Percentiles rank a stretch among this genome's conserved stretches.
phyloP scores from a whole-genome alignment of 2,113 vertebrate species.

The Marmota flaviventris region DNA sequence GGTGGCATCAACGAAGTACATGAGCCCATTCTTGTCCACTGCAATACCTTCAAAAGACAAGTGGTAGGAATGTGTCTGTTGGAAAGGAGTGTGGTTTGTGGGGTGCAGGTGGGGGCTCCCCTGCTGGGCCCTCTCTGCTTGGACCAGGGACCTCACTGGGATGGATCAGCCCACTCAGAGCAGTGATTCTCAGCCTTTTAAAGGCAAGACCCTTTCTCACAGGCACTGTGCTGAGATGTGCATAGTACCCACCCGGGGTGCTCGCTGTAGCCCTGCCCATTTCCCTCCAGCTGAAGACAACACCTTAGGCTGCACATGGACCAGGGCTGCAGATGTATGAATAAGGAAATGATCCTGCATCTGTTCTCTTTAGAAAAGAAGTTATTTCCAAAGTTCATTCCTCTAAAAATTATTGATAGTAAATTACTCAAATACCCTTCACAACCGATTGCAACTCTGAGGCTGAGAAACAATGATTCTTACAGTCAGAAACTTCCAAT shows the following conservation, averaged over 20 bases:
- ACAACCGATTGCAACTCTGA: constrained; percentile 6
- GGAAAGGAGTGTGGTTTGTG: neutral
- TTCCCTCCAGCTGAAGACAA: neutral
- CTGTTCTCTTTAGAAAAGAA: constrained; percentile 42
- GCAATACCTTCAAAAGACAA: constrained; percentile 92
- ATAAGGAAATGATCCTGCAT: neutral
- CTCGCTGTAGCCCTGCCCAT: neutral
- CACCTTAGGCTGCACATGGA: constrained; percentile 14
- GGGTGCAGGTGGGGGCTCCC: neutral
- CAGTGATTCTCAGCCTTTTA: neutral
- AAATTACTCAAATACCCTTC: constrained; percentile 63
- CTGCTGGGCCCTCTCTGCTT: neutral
- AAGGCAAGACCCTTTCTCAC: neutral
- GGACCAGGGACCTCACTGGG: neutral
- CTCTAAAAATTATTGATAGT: constrained; percentile 52
- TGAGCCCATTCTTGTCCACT: constrained; percentile 98
- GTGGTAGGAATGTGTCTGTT: neutral
- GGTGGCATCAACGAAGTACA: constrained; percentile 99
- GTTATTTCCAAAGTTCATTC: constrained; percentile 64
- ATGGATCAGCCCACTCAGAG: neutral
- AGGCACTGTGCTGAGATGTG: neutral
- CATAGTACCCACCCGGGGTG: neutral
- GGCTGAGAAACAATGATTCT: constrained; percentile 1
- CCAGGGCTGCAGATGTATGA: neutral
- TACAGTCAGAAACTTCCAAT: constrained; percentile 33